A percentile compares a stretch with the other conserved stretches of the same genome.
Evolutionary conservation across 2,888 invertebrate genomes (phyloP).

Genomic region (Pammene fasciana): DNA sequence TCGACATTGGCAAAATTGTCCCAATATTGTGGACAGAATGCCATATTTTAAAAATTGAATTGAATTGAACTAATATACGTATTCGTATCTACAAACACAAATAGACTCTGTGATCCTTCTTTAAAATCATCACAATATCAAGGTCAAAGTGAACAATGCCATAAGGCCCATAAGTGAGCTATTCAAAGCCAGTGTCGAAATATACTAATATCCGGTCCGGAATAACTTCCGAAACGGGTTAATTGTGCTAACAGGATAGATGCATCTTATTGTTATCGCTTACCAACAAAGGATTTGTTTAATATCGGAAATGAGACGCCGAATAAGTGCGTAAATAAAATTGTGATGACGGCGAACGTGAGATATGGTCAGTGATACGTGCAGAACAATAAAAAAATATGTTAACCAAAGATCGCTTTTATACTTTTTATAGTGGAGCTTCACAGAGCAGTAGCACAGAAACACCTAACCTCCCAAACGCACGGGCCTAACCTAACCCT

Average conservation of each 20-base stretch:
- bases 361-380: not conserved
- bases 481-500: no score
- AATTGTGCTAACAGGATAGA: conserved; percentile 24
- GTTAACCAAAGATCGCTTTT: no score
- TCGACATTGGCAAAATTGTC: no score
- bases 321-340: conserved; percentile 13
- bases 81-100: not conserved
- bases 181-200: conserved; percentile 32
- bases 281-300: conserved; percentile 26
- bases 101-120: not conserved
- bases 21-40: no score
- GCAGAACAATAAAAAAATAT: not conserved
- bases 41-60: no score
- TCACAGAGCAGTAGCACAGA: no score
- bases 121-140: conserved; percentile 34
- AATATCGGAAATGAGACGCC: conserved; percentile 36
- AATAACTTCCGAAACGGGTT: conserved; percentile 38
- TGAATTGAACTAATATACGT: not conserved
- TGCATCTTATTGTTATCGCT: conserved; percentile 20
- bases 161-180: conserved; percentile 32
- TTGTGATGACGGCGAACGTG: not conserved
- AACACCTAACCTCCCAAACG: no score
- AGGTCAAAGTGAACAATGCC: conserved; percentile 34
- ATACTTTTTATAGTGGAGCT: no score
- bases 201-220: conserved; percentile 38